Conservation (phyloP, 2,797 vertebrate genomes). For the Chelmon rostratus region DNA sequence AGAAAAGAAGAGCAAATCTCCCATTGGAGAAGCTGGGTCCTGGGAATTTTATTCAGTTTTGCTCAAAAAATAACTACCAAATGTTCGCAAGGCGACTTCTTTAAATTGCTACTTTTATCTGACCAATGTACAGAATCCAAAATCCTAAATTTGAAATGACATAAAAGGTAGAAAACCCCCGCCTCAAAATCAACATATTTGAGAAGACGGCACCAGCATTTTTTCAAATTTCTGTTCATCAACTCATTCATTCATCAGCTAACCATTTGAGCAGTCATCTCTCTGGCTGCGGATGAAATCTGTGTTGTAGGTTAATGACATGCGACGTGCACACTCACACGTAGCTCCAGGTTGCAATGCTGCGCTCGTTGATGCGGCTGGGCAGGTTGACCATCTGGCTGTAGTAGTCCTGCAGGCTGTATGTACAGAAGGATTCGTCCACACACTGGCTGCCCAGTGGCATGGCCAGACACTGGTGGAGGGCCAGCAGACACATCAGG, state of each 20-base stretch:
- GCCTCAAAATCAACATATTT: not conserved
- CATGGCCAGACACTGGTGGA: conserved; percentile 67
- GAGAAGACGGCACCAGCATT: not conserved
- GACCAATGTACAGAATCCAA: not conserved
- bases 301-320: not conserved
- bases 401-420: conserved; percentile 80
- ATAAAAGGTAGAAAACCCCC: not conserved
- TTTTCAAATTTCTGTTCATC: not conserved
- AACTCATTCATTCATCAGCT: not conserved
- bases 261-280: not conserved
- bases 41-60: too few species aligned
- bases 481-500: conserved; percentile 72
- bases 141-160: not conserved
- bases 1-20: not conserved
- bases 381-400: conserved; percentile 80
- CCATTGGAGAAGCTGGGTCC: too few species aligned
- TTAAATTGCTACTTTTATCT: not conserved
- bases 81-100: not conserved
- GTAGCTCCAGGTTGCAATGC: conserved; percentile 85
- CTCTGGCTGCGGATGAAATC: not conserved
- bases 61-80: too few species aligned
- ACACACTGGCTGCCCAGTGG: conserved; percentile 78
- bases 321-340: conserved; percentile 75
- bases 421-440: conserved; percentile 80
- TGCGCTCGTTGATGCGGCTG: conserved; percentile 84